Evolutionary conservation across 1,140 invertebrate species (phyloP), one percentile per base, ranked within the genome.

Genomic region (Cyphomyrmex costatus): DNA sequence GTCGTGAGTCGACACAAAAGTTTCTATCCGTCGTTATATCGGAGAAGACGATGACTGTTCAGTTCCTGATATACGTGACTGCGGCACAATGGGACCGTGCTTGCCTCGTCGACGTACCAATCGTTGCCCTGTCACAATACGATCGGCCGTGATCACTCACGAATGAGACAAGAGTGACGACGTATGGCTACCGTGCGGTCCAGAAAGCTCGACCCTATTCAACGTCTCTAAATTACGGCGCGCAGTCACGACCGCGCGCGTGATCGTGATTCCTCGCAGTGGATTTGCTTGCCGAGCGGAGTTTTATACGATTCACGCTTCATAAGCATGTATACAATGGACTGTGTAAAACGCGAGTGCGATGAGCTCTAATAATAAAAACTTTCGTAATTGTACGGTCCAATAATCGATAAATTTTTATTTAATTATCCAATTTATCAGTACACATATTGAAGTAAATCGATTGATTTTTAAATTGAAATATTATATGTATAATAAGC

Each of bases 121-220:
- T 91, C 89, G 87, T 68, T 90, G 77, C 24, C 80, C 83, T 91
- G 89, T 91, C 89, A 91, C 89, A 91, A 91, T 91, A 91, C 89
- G 89, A 91, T 91, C 89, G 86, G 84, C 86, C 89, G 78, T 91
- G 89, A 91, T 91, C 89, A 90, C 90, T 91, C 89, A 90, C 88
- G 89, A 85, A 87, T 63, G 79, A 89, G 78, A 71, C 71, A 73
- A 87, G 89, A 89, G 85, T 84, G 88, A 90, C 88, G 88, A 90
- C 89, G 89, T 71, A 70, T 46, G 79, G 88, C 89, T 90, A 90
- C 89, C 66, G 89, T 87, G 74, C 85, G 73, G 66, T 49, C 49
- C 86, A 80, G 76, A 82, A 87, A 80, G 79, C 86, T 80, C 89
- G 66, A 63, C 78, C 53, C 88, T 87, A 90, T 90, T 90, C 89